These are phyloP conservation scores for Fringilla coelebs DNA, from an alignment of 2,797 vertebrate genomes.

Conservation along the genomic window DNA sequence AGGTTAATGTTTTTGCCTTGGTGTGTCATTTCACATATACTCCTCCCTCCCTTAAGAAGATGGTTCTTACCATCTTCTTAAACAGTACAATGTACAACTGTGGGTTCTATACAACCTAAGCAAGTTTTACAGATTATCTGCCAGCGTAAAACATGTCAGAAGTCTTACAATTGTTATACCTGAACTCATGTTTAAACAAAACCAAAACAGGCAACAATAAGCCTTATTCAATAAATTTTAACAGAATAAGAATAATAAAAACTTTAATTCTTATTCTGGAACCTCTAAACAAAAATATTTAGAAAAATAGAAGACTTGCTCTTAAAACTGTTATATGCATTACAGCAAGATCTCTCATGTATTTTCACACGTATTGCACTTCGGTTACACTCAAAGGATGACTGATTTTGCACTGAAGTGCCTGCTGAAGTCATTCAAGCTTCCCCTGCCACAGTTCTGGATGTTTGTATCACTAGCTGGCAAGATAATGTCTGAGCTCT, in stretches of 20 bases:
- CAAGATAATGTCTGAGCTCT: accelerated
- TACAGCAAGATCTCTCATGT: not conserved
- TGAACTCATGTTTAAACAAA: not conserved
- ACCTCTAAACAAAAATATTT: not conserved
- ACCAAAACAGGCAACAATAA: not conserved
- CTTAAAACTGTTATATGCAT: not conserved
- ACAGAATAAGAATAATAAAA: not conserved
- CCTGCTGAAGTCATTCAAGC: not conserved
- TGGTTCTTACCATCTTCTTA: not conserved
- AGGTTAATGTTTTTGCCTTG: not conserved
- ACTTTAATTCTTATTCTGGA: not conserved
- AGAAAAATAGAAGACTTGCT: not conserved
- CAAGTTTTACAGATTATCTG: not conserved
- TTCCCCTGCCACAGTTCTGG: not conserved
- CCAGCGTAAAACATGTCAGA: not conserved
- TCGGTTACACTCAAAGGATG: not conserved
- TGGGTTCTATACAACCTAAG: not conserved
- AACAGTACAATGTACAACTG: not conserved
- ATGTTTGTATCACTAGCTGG: not conserved
- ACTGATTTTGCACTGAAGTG: not conserved
- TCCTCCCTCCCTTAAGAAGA: not conserved
- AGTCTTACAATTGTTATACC: not conserved
- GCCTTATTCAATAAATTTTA: not conserved
- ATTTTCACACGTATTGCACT: not conserved
- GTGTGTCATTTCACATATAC: not conserved